Percentiles rank a stretch among this genome's conserved stretches.
These are phyloP conservation scores for Hylomyscus alleni DNA, from an alignment of 2,797 vertebrate species.

Conservation along the genomic window DNA sequence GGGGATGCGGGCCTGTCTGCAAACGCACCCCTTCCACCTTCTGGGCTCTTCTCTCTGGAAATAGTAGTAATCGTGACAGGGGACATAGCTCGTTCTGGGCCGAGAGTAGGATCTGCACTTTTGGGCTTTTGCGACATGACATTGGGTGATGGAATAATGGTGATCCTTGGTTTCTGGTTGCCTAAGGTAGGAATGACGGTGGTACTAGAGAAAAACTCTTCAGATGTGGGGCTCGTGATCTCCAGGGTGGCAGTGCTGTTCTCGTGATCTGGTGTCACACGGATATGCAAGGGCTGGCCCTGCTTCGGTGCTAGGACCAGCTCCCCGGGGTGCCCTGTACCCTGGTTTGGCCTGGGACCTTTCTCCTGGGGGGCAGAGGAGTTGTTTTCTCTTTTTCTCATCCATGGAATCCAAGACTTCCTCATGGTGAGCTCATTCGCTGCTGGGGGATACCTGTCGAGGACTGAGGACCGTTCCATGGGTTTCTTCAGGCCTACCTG, in stretches of 20 bases:
- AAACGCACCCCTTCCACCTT: slow-evolving; percentile 86
- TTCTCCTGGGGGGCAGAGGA: slow-evolving; percentile 89
- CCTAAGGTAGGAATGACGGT: slow-evolving; percentile 97
- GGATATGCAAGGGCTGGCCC: slow-evolving; percentile 96
- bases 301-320: slow-evolving; percentile 92
- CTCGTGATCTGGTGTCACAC: slow-evolving; percentile 95
- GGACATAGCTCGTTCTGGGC: slow-evolving; percentile 92
- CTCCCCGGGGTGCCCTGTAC: slow-evolving; percentile 86
- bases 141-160: slow-evolving; percentile 95
- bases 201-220: slow-evolving; percentile 97
- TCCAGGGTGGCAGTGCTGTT: slow-evolving; percentile 97
- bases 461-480: slow-evolving; percentile 91
- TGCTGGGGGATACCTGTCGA: slow-evolving; percentile 95
- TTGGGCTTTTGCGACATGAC: slow-evolving; percentile 90
- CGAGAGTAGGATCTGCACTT: slow-evolving; percentile 85
- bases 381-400: slow-evolving; percentile 93
- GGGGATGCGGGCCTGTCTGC: slow-evolving; percentile 91
- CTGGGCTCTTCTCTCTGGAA: slow-evolving; percentile 93
- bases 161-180: slow-evolving; percentile 96
- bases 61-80: slow-evolving; percentile 97
- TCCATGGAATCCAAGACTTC: slow-evolving; percentile 96
- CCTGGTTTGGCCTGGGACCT: slow-evolving; percentile 88
- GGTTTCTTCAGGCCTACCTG: slow-evolving; percentile 93
- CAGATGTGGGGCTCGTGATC: slow-evolving; percentile 95
- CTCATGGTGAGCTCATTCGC: slow-evolving; percentile 91